Conservation (phyloP, 37 sponge, comb jelly and placozoan genomes). For the Geodia barretti region DNA sequence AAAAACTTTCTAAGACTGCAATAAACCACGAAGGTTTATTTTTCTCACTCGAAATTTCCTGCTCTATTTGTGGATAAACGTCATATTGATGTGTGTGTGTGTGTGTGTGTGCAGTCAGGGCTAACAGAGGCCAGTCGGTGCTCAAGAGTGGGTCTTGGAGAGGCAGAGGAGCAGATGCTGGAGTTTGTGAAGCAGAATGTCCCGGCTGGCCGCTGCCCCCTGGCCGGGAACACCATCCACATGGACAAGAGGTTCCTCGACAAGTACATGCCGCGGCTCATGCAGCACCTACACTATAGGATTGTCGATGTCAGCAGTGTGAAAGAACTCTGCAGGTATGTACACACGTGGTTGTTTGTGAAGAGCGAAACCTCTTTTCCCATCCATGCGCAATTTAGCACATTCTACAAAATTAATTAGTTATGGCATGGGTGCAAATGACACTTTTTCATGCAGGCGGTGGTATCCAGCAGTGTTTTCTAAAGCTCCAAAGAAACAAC, state of each 20-base stretch:
- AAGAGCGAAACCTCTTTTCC: too few relatives aligned
- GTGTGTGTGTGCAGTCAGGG: slow-evolving; percentile 64
- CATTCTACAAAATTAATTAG: too few relatives aligned
- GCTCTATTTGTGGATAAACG: neutral
- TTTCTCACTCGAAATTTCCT: neutral
- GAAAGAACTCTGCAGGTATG: slow-evolving; percentile 84
- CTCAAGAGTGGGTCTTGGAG: slow-evolving; percentile 40
- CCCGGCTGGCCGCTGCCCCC: slow-evolving; percentile 67
- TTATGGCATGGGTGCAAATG: too few relatives aligned
- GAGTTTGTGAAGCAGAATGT: slow-evolving; percentile 60
- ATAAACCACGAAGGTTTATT: too few relatives aligned
- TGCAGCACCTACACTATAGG: slow-evolving; percentile 80
- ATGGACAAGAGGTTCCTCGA: slow-evolving; percentile 78
- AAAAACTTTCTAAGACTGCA: too few relatives aligned
- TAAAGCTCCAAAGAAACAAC: slow-evolving; percentile 28
- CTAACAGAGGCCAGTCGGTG: slow-evolving; percentile 51
- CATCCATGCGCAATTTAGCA: too few relatives aligned
- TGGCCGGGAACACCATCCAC: slow-evolving; percentile 90
- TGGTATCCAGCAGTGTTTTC: slow-evolving; percentile 53
- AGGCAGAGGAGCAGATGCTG: slow-evolving; percentile 68
- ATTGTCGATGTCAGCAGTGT: slow-evolving; percentile 91
- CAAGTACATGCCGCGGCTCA: slow-evolving; percentile 86
- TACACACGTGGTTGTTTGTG: too few relatives aligned
- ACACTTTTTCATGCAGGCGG: slow-evolving; percentile 34
- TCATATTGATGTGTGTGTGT: too few relatives aligned